Evolutionary conservation across 2,888 invertebrate genomes (phyloP), one percentile per base, ranked within the genome.

Genomic region (Amiota minor): DNA sequence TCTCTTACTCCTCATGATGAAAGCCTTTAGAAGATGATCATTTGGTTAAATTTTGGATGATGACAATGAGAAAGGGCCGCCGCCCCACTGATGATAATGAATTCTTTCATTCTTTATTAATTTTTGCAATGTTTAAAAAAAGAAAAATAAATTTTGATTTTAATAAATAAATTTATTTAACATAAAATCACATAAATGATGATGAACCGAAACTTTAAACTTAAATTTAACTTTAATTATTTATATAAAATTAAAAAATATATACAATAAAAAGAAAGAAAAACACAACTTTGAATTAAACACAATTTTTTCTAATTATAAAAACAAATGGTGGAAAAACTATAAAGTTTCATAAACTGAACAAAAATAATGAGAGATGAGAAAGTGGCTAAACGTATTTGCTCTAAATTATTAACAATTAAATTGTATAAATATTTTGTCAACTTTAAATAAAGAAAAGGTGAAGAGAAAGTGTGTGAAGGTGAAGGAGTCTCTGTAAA

Each of bases 201-300:
- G 90, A 91, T 91, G 90, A 91, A 91, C 91, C 91, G 91, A 75
- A 80, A 78, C 81, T 92, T 91, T 75, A 84, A 85, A 82, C 80
- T 82, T 83, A 85, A 85, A 84, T 84, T 84, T 81, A 84, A 82
- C 79, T 83, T 82, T 81, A 84, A 79, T 79, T 78, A 80, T 18
- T 70, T 77, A 71, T 35, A 75, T 79, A 75, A 75, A 77, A 75
- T 76, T 75, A 78, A 74, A 75, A 77, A 35, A 35, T 35, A 35
- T 77, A 73, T 65, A 77, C n/a, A 55, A 53, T 55, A 70, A 69
- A 46, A 65, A 70, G 49, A 72, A 45, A 61, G 23, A 55, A 59
- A 72, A 53, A 72, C 46, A 46, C 61, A 56, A 23, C 23, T 23
- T 59, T 59, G 20, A 62, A 73, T 65, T 76, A 80, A 67, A 79